phyloP scores from a whole-genome alignment of 2,797 vertebrate species.

The Parauchenoglanis punctatus region DNA sequence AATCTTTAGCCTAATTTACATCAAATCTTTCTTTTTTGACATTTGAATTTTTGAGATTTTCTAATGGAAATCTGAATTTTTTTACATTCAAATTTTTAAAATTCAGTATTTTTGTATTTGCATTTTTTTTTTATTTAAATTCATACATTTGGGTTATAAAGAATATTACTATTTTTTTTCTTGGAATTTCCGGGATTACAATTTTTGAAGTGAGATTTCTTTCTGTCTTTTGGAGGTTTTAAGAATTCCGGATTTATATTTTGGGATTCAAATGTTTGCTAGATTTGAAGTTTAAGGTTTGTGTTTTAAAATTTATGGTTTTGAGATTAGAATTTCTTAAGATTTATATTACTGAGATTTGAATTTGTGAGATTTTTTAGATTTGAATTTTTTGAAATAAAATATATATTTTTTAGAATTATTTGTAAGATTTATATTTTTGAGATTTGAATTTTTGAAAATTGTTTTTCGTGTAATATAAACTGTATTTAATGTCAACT shows the following conservation, averaged over 20 bases:
- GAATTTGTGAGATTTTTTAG: neutral
- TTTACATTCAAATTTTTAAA: neutral
- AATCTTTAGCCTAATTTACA: neutral
- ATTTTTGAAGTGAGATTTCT: neutral
- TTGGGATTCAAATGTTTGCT: no score
- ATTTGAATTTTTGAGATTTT: neutral
- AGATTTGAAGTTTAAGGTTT: no score
- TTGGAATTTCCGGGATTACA: neutral
- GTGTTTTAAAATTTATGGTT: neutral
- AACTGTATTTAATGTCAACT: neutral
- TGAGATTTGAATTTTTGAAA: neutral
- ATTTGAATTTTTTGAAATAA: neutral
- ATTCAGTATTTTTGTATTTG: neutral
- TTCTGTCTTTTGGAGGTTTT: neutral
- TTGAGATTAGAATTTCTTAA: neutral
- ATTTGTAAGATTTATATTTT: neutral
- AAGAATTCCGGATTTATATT: neutral
- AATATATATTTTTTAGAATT: neutral
- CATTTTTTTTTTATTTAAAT: neutral
- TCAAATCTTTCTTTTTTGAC: neutral
- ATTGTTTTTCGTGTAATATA: neutral
- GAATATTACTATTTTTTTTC: neutral
- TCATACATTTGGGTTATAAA: neutral
- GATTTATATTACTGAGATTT: neutral
- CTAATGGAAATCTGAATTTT: neutral